A percentile compares a stretch with the other conserved stretches of the same genome.
phyloP scores from a whole-genome alignment of 2,797 vertebrate genomes.

The Rachycentron canadum region DNA sequence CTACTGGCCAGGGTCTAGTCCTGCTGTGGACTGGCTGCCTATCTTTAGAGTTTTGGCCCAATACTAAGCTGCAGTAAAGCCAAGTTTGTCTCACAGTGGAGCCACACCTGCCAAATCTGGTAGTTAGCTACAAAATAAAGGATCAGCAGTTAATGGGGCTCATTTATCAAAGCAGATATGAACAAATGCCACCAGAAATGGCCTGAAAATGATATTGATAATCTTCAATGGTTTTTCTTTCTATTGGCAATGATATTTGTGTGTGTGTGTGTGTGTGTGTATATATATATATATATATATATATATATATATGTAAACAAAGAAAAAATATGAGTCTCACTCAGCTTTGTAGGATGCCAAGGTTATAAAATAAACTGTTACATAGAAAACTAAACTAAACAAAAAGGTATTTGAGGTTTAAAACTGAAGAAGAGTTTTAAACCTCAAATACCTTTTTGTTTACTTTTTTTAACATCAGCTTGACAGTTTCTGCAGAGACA shows the following conservation, averaged over 20 bases:
- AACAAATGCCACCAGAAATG: conserved; percentile 54
- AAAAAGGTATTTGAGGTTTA: neutral
- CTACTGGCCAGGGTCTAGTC: conserved; percentile 60
- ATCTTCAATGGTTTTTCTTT: conserved; percentile 6
- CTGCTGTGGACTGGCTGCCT: conserved; percentile 59
- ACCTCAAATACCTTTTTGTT: too few relatives aligned
- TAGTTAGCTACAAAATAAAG: conserved; percentile 64
- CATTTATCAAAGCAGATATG: conserved; percentile 70
- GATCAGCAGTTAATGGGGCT: conserved; percentile 72
- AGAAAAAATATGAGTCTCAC: conserved; percentile 4
- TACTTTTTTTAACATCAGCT: too few relatives aligned
- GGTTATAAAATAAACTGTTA: conserved; percentile 7
- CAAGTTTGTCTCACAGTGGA: conserved; percentile 56
- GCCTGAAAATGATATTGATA: conserved; percentile 33
- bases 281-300: too few relatives aligned
- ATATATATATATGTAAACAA: conserved; percentile 15
- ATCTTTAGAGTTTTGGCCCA: conserved; percentile 63
- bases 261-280: too few relatives aligned
- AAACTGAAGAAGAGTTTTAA: conserved; percentile 1
- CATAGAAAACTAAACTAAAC: neutral
- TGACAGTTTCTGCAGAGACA: conserved; percentile 14
- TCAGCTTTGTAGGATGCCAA: conserved; percentile 5
- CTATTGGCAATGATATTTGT: conserved; percentile 1
- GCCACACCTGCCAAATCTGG: conserved; percentile 70
- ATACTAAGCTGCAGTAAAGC: conserved; percentile 45